Evolutionary conservation across 37 sponge, comb jelly and placozoan genomes (phyloP).

Genomic region (Eunapius fragilis): DNA sequence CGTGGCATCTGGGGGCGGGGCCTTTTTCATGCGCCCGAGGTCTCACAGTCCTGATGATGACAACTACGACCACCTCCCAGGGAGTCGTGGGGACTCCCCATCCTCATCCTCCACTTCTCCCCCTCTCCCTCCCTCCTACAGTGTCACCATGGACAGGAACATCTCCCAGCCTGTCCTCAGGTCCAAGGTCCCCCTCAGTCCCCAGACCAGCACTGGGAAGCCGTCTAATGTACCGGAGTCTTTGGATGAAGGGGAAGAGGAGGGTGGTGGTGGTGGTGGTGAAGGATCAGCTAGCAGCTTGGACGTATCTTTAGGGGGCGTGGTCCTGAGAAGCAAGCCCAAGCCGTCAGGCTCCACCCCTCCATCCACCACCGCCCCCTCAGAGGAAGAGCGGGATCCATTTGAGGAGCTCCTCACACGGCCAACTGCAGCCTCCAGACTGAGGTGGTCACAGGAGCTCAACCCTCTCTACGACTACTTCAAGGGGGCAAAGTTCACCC

Average conservation of each 20-base stretch:
- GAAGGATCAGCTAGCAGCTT: neutral
- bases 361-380: neutral
- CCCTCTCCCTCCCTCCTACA: neutral
- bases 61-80: neutral
- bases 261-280: neutral
- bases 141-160: neutral
- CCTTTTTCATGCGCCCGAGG: neutral
- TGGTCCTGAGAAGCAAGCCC: neutral
- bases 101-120: neutral
- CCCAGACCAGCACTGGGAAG: conserved; percentile 30
- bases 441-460: conserved; percentile 68
- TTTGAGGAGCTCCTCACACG: conserved; percentile 45
- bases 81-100: neutral
- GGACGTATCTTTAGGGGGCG: neutral
- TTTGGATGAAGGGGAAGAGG: conserved; percentile 13
- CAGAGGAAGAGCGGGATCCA: conserved; percentile 19
- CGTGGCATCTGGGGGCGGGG: neutral
- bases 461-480: conserved; percentile 69
- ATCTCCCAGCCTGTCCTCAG: conserved; percentile 50
- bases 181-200: conserved; percentile 3
- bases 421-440: neutral
- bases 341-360: neutral
- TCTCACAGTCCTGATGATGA: neutral
- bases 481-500: conserved; percentile 53
- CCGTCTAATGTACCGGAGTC: neutral